Conservation (phyloP, 2,888 invertebrate species). For the Adela reaumurella region DNA sequence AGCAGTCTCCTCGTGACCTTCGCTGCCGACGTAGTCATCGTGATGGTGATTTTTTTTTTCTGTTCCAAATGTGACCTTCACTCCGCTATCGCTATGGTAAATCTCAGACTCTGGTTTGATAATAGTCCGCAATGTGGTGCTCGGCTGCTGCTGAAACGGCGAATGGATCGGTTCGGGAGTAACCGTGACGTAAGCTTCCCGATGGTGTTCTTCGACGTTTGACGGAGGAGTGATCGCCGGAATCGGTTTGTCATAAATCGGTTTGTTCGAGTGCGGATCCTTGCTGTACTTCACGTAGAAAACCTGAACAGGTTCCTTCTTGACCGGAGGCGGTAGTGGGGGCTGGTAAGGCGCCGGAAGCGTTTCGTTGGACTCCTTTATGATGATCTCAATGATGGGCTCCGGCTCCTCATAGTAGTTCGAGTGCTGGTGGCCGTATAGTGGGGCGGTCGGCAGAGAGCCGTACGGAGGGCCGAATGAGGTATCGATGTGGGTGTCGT, state of each 20-base stretch:
- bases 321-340: conserved; percentile 45
- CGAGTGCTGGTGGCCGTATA: conserved; percentile 43
- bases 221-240: conserved; percentile 72
- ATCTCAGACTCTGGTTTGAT: conserved; percentile 84
- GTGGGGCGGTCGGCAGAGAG: conserved; percentile 38
- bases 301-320: conserved; percentile 84
- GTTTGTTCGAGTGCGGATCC: conserved; percentile 68
- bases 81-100: conserved; percentile 76
- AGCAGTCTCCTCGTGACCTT: conserved; percentile 60
- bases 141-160: conserved; percentile 56
- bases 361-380: conserved; percentile 83
- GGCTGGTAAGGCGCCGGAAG: conserved; percentile 60
- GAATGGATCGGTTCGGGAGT: conserved; percentile 44
- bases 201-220: conserved; percentile 59
- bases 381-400: conserved; percentile 89
- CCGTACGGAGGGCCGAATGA: conserved; percentile 48
- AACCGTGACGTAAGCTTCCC: conserved; percentile 54
- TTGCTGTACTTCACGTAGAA: conserved; percentile 90
- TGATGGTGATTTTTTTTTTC: conserved; percentile 46
- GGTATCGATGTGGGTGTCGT: conserved; percentile 41
- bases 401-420: conserved; percentile 74
- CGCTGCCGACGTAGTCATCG: conserved; percentile 28
- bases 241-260: conserved; percentile 76
- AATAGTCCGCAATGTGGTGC: conserved; percentile 78
- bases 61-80: conserved; percentile 78